Evolutionary conservation across 2,113 vertebrate genomes (phyloP).

Genomic region (Anolis carolinensis): DNA sequence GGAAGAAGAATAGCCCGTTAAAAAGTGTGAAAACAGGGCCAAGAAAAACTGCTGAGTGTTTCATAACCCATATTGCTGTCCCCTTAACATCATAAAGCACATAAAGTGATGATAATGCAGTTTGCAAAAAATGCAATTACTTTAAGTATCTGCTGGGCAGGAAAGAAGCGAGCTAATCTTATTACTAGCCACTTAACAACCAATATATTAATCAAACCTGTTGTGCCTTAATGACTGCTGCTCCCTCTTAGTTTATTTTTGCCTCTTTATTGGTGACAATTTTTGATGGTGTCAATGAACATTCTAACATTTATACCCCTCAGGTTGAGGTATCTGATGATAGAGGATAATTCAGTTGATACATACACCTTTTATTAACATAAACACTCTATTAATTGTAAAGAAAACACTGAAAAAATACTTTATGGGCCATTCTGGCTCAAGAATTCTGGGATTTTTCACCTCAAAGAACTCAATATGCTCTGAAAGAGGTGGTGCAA

Average conservation of each 20-base stretch:
- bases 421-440: not conserved
- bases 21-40: constrained; percentile 23
- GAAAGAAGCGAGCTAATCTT: constrained; percentile 80
- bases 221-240: constrained; percentile 59
- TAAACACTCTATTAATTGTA: not conserved
- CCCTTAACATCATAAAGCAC: constrained; percentile 80
- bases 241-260: constrained; percentile 61
- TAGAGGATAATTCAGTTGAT: not conserved
- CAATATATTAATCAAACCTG: constrained; percentile 81
- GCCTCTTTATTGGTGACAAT: constrained; percentile 43
- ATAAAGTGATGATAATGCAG: constrained; percentile 92
- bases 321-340: not conserved
- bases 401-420: not conserved
- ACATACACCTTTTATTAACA: not conserved
- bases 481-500: not conserved
- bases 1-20: constrained; percentile 49
- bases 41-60: constrained; percentile 72
- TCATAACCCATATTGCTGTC: constrained; percentile 48
- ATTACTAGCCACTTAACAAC: constrained; percentile 83
- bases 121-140: constrained; percentile 90
- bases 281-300: constrained; percentile 36
- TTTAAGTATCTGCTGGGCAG: constrained; percentile 88
- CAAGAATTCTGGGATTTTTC: no score
- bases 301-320: constrained; percentile 26
- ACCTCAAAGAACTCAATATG: not conserved